Base-by-base conservation (phyloP, 1,140 invertebrate genomes). In the Callitettix versicolor region DNA sequence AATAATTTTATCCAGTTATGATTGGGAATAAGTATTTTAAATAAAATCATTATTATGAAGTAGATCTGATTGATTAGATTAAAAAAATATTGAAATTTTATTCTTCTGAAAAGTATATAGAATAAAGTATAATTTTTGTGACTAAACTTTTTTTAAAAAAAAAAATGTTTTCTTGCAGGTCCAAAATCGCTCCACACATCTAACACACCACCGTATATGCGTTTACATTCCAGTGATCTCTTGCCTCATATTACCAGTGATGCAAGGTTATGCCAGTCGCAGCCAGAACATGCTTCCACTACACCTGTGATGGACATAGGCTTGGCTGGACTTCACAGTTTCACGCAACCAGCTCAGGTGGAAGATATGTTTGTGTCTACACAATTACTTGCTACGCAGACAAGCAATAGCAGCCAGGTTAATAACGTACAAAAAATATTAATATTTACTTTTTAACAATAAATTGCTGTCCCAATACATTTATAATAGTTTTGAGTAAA, bases 261-360 rank as follows among this genome's bases (percentile, higher is more conserved):
- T 14, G 46, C 61, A 12, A 59, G 64, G 15, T 47, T 68, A 36
- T 59, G 65, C 7, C 64, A 57, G 41, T 73, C 72, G 6, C 73
- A 76, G 55, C 74, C 74, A 24, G 67, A 70, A 44, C 61, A 63
- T 7, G 22, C 11, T 15, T 17, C 15, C 9, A 20, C 9, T 22
- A 22, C 33, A 2, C 26, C 54, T 26, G 21, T 6, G 12, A 43
- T 15, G 11, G 40, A n/a, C 17, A 18, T 18, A n/a, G 41, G 3
- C 7, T 21, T 38, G 15, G 20, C 36, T 9, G 34, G 11, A n/a
- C 24, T 20, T 15, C 17, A 46, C 5, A 20, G 42, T 20, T 94
- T 92, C 72, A 95, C 92, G 3, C 93, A 96, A 67, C 93, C 92
- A 3, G 80, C 80, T 22, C 76, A 84, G 55, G 74, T 86, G 40